These are phyloP conservation scores for Thripadectes ignobilis DNA, from an alignment of 2,797 vertebrate genomes.

Conservation along the genomic window DNA sequence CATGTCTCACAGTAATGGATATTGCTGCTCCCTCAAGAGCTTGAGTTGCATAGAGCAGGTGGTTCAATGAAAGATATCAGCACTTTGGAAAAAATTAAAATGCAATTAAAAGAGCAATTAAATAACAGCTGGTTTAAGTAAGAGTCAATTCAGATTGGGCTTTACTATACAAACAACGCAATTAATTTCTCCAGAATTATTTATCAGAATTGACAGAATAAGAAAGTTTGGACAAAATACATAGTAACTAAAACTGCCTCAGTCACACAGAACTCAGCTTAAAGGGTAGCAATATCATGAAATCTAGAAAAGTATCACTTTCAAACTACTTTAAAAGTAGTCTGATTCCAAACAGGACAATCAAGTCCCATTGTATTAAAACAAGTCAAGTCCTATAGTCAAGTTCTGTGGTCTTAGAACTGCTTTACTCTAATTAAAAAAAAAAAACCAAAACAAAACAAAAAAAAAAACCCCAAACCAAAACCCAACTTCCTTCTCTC, in stretches of 20 bases:
- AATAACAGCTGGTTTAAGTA: conserved; percentile 26
- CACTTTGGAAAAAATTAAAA: conserved; percentile 36
- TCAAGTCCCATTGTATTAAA: neutral
- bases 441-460: neutral
- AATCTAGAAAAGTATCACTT: neutral
- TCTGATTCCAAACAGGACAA: neutral
- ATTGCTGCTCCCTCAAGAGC: conserved; percentile 56
- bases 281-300: neutral
- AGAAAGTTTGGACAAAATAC: neutral
- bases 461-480: neutral
- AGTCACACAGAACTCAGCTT: neutral
- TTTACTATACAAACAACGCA: neutral
- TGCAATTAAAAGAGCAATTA: conserved; percentile 3
- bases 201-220: neutral
- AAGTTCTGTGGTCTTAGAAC: neutral
- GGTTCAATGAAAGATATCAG: conserved; percentile 46
- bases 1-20: conserved; percentile 50
- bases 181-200: neutral
- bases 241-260: neutral
- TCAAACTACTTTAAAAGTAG: neutral
- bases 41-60: conserved; percentile 67
- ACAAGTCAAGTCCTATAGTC: neutral
- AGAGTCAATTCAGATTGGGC: neutral
- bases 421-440: neutral
- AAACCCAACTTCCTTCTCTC: neutral